Percentiles rank a stretch among this genome's conserved stretches.
Evolutionary conservation across 2,113 vertebrate genomes (phyloP).

Genomic region (Megalops atlanticus): DNA sequence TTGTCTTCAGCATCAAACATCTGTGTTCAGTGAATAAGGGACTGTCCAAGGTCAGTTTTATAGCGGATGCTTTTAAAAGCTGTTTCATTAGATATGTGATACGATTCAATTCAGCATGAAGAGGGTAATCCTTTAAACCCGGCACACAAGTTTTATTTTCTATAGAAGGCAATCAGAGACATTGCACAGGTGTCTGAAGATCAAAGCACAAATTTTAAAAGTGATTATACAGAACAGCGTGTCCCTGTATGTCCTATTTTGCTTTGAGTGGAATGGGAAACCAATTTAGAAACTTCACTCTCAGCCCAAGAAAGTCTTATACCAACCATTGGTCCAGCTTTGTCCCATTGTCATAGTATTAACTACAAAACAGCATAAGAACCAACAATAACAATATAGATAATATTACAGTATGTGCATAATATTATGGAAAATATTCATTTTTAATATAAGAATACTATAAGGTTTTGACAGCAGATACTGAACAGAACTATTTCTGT

Average conservation of each 20-base stretch:
- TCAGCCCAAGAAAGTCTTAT: no score
- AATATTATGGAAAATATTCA: no score
- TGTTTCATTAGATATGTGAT: not conserved
- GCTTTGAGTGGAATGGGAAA: not conserved
- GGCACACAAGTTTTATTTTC: not conserved
- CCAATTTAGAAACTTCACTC: not conserved
- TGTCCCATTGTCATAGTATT: no score
- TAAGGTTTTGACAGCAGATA: no score
- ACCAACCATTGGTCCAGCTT: no score
- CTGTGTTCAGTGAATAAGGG: not conserved
- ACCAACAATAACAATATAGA: no score
- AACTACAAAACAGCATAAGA: no score
- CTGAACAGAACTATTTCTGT: no score
- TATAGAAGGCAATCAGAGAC: not conserved
- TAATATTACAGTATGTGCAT: no score
- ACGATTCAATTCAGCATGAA: not conserved
- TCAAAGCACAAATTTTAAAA: slow-evolving; percentile 12
- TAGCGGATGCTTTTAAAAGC: no score
- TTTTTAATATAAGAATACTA: no score
- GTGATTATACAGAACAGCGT: not conserved
- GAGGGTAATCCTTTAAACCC: not conserved
- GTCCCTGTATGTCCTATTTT: slow-evolving; percentile 9
- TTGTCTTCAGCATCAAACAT: not conserved
- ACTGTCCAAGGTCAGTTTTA: not conserved
- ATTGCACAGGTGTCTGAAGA: slow-evolving; percentile 11